Evolutionary conservation across 2,113 vertebrate species (phyloP).

Genomic region (Carettochelys insculpta): DNA sequence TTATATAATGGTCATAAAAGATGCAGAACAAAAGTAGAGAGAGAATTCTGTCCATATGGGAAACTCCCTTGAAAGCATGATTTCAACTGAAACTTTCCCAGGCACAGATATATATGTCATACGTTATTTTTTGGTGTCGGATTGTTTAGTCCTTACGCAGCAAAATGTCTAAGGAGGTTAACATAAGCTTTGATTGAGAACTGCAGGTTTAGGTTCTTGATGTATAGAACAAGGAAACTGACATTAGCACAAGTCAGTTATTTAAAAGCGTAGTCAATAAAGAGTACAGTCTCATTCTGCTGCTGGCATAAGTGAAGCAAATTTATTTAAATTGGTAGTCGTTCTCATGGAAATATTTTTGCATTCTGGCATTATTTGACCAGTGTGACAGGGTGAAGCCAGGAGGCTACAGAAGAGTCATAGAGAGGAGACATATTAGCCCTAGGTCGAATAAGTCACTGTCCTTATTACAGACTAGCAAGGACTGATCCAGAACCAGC

Average conservation of each 20-base stretch:
- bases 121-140: background rate
- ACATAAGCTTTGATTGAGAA: background rate
- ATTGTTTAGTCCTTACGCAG: background rate
- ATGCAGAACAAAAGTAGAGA: background rate
- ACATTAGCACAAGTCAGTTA: background rate
- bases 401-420: no score
- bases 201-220: background rate
- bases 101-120: background rate
- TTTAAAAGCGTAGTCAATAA: background rate
- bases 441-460: no score
- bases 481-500: no score
- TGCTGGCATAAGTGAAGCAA: background rate
- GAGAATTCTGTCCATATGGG: background rate
- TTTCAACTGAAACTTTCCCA: background rate
- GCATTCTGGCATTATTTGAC: constrained; percentile 4
- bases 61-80: background rate
- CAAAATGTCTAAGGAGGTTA: background rate
- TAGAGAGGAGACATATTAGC: no score
- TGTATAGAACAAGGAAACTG: background rate
- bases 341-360: background rate
- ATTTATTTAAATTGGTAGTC: background rate
- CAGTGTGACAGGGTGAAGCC: no score
- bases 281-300: background rate
- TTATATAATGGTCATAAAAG: background rate
- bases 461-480: no score